Evolutionary conservation across 2,113 vertebrate genomes (phyloP).

Genomic region (Urocitellus parryii): DNA sequence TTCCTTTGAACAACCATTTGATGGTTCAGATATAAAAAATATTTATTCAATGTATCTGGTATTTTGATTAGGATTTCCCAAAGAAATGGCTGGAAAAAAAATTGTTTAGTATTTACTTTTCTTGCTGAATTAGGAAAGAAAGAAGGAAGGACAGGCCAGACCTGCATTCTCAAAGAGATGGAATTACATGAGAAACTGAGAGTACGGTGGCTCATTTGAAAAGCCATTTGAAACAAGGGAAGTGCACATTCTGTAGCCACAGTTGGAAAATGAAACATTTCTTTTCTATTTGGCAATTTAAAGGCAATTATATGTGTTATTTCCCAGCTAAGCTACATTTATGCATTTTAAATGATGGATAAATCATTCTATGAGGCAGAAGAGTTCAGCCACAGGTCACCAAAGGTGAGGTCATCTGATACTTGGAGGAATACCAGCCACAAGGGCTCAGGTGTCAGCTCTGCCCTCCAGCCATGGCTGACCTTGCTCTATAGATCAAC

Average conservation of each 20-base stretch:
- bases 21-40: background rate
- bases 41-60: background rate
- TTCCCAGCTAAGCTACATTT: conserved; percentile 60
- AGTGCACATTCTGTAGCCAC: background rate
- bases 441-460: background rate
- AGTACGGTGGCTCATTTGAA: background rate
- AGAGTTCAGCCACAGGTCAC: conserved; percentile 70
- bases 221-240: background rate
- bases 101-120: background rate
- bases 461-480: background rate
- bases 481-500: conserved; percentile 12
- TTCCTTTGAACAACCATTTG: conserved; percentile 3
- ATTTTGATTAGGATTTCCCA: conserved; percentile 52
- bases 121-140: background rate
- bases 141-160: background rate
- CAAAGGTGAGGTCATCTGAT: conserved; percentile 56
- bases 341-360: conserved; percentile 67
- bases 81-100: background rate
- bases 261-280: conserved; percentile 65
- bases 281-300: conserved; percentile 72
- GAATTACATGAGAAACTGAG: background rate
- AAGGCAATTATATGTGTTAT: conserved; percentile 70
- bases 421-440: background rate
- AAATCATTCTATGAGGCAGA: conserved; percentile 60
- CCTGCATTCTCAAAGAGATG: background rate